Evolutionary conservation across 2,797 vertebrate species (phyloP).

Genomic region (Chaetodon trifasciatus): DNA sequence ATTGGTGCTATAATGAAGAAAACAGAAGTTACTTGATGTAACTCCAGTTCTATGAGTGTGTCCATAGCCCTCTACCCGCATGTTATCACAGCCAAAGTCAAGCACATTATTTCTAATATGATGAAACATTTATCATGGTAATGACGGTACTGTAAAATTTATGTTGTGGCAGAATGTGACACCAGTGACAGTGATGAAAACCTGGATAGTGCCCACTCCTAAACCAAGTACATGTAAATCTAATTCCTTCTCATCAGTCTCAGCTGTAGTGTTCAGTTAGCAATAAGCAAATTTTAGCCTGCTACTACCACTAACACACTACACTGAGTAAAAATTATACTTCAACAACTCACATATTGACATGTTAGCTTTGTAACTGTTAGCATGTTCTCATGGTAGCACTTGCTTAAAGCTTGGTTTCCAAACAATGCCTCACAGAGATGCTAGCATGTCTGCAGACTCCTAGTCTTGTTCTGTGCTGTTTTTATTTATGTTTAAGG

Average conservation of each 20-base stretch:
- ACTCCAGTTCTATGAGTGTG: too few species aligned
- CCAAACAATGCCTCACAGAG: background rate
- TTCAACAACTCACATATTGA: background rate
- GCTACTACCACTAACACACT: too few species aligned
- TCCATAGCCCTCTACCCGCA: too few species aligned
- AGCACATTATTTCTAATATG: too few species aligned
- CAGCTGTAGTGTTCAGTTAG: background rate
- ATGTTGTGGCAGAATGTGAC: too few species aligned
- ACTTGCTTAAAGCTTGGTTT: slow-evolving; percentile 23
- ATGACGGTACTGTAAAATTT: too few species aligned
- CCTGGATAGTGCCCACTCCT: too few species aligned
- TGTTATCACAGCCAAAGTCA: too few species aligned
- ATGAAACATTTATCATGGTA: too few species aligned
- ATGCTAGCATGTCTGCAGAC: background rate
- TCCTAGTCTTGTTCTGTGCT: slow-evolving; percentile 18
- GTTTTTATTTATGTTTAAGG: slow-evolving; percentile 48
- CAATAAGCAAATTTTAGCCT: background rate
- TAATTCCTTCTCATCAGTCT: background rate
- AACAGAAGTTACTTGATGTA: too few species aligned
- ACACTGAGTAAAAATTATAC: background rate
- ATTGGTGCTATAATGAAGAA: too few species aligned
- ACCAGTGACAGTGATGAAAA: too few species aligned
- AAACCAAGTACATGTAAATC: background rate
- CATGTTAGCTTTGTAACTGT: background rate
- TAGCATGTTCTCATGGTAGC: background rate